phyloP scores from a whole-genome alignment of 2,888 invertebrate species.

The Agrilus biguttatus region DNA sequence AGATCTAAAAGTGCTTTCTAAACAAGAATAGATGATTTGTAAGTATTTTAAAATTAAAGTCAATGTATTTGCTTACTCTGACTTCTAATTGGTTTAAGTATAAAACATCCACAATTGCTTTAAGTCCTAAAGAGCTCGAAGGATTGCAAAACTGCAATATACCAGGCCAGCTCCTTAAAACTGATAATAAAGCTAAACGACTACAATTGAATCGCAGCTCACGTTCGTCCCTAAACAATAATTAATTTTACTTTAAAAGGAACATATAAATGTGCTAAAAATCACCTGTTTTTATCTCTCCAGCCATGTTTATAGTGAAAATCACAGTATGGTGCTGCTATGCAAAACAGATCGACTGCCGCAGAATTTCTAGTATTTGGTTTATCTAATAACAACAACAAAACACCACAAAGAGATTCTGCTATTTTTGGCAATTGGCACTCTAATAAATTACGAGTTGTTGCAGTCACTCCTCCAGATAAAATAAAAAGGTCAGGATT shows the following conservation, averaged over 20 bases:
- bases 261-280: slow-evolving; percentile 2
- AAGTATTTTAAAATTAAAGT: neutral
- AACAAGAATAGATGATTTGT: slow-evolving; percentile 12
- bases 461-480: slow-evolving; percentile 70
- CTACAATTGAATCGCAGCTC: slow-evolving; percentile 77
- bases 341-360: slow-evolving; percentile 67
- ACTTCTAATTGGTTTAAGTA: slow-evolving; percentile 82
- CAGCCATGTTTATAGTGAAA: slow-evolving; percentile 64
- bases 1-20: slow-evolving; percentile 87
- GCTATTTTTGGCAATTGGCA: slow-evolving; percentile 80
- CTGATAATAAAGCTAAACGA: slow-evolving; percentile 67
- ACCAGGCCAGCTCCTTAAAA: slow-evolving; percentile 86
- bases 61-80: slow-evolving; percentile 46
- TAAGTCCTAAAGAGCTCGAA: slow-evolving; percentile 55
- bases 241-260: neutral
- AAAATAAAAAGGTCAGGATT: slow-evolving; percentile 68
- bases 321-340: slow-evolving; percentile 90
- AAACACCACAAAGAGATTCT: slow-evolving; percentile 77
- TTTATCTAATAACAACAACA: slow-evolving; percentile 72
- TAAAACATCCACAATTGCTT: slow-evolving; percentile 63
- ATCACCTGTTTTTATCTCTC: slow-evolving; percentile 55
- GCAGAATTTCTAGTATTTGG: slow-evolving; percentile 65
- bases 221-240: slow-evolving; percentile 46
- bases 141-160: slow-evolving; percentile 77
- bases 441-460: slow-evolving; percentile 69